Evolutionary conservation across 2,888 invertebrate genomes (phyloP).

Genomic region (Mantis religiosa): DNA sequence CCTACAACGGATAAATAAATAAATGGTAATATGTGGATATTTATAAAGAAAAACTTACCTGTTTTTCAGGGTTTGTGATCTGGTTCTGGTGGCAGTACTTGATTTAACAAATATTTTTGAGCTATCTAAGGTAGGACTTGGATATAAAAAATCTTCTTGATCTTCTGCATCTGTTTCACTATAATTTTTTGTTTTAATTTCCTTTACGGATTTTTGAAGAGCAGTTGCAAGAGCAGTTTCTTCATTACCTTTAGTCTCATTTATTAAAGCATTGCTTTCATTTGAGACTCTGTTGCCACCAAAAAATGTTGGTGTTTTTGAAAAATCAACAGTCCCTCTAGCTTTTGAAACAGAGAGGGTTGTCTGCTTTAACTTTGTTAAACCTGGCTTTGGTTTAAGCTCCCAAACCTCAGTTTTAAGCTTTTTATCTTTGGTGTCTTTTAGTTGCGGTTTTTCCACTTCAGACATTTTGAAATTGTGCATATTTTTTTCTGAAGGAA

Average conservation of each 20-base stretch:
- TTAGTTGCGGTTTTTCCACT: not conserved
- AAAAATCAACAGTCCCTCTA: not conserved
- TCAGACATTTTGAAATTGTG: not conserved
- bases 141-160: not conserved
- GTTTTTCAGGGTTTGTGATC: not conserved
- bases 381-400: not conserved
- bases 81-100: not conserved
- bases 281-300: not conserved
- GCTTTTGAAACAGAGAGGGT: not conserved
- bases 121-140: not conserved
- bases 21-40: too few relatives aligned
- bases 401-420: slow-evolving; percentile 10
- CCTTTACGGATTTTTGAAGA: not conserved
- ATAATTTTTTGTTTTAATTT: not conserved
- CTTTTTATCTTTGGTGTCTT: not conserved
- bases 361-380: slow-evolving; percentile 17
- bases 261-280: not conserved
- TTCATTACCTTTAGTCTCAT: not conserved
- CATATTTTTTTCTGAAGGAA: not conserved
- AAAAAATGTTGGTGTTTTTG: slow-evolving; percentile 15
- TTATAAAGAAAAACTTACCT: not conserved
- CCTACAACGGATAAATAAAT: too few relatives aligned
- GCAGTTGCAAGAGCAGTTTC: not conserved
- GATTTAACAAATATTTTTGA: not conserved
- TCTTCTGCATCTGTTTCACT: not conserved